Conservation (phyloP, 53 echinoderm and acorn worm genomes). For the Glandiceps talaboti region DNA sequence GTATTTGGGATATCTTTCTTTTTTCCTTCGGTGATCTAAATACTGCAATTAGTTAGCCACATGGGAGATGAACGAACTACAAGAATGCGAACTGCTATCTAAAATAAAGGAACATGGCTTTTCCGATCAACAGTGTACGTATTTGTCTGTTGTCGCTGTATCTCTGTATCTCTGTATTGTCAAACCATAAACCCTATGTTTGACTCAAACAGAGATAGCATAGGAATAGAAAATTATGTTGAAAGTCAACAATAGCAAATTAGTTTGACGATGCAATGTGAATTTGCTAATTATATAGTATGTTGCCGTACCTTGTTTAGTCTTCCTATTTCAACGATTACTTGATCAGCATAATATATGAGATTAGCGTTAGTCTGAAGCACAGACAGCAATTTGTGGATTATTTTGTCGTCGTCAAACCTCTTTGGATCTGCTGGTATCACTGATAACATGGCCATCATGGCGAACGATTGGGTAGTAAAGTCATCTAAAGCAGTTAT, state of each 20-base stretch:
- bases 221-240: too few species aligned
- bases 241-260: background rate
- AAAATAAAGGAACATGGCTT: too few species aligned
- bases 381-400: slow-evolving; percentile 32
- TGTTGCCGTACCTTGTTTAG: slow-evolving; percentile 53
- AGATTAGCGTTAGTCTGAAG: slow-evolving; percentile 34
- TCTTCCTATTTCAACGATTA: slow-evolving; percentile 61
- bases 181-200: too few species aligned
- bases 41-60: too few species aligned
- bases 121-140: too few species aligned
- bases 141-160: too few species aligned
- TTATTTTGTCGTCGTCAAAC: slow-evolving; percentile 33
- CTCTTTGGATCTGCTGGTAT: slow-evolving; percentile 33
- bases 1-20: too few species aligned
- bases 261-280: background rate
- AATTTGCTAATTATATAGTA: background rate
- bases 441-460: slow-evolving; percentile 43
- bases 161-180: too few species aligned
- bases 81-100: too few species aligned
- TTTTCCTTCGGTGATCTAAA: too few species aligned
- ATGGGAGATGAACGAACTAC: too few species aligned
- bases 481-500: slow-evolving; percentile 22
- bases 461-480: slow-evolving; percentile 10
- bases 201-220: too few species aligned
- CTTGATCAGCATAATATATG: slow-evolving; percentile 37